phyloP scores from a whole-genome alignment of 2,797 vertebrate species.

The Melanotaenia maccullochi region DNA sequence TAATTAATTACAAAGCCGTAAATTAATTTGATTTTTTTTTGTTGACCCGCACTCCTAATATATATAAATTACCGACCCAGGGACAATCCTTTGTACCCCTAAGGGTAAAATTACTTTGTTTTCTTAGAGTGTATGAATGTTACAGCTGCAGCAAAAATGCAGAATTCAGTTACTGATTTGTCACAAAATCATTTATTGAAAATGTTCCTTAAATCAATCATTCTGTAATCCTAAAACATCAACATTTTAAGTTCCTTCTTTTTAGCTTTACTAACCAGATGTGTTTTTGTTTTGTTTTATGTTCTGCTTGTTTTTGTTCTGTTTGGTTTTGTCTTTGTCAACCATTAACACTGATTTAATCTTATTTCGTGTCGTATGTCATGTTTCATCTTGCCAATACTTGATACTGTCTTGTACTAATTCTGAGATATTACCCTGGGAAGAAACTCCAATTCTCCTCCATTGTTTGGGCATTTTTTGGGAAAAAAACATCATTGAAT shows the following conservation, averaged over 20 bases:
- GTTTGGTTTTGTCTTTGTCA: background rate
- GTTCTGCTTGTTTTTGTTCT: background rate
- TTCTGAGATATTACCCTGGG: conserved; percentile 30
- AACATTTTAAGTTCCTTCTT: background rate
- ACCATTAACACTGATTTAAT: background rate
- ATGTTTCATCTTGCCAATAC: background rate
- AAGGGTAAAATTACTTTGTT: too few relatives aligned
- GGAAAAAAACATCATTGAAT: conserved; percentile 33
- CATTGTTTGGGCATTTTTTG: conserved; percentile 33
- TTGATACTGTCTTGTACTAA: background rate
- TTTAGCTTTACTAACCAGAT: background rate
- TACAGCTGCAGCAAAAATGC: too few relatives aligned
- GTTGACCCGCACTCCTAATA: too few relatives aligned
- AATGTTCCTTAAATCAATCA: too few relatives aligned
- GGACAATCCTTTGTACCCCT: too few relatives aligned
- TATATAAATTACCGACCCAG: too few relatives aligned
- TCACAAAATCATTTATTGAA: too few relatives aligned
- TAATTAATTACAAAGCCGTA: too few relatives aligned
- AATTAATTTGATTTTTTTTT: too few relatives aligned
- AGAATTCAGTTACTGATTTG: too few relatives aligned
- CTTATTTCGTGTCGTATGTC: background rate
- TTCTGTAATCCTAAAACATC: too few relatives aligned
- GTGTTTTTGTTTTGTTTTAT: background rate
- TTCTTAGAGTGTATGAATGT: too few relatives aligned
- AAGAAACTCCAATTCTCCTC: conserved; percentile 14